Evolutionary conservation across 2,797 vertebrate genomes (phyloP), one percentile per base, ranked within the genome.

Genomic region (Naso thynnoides): DNA sequence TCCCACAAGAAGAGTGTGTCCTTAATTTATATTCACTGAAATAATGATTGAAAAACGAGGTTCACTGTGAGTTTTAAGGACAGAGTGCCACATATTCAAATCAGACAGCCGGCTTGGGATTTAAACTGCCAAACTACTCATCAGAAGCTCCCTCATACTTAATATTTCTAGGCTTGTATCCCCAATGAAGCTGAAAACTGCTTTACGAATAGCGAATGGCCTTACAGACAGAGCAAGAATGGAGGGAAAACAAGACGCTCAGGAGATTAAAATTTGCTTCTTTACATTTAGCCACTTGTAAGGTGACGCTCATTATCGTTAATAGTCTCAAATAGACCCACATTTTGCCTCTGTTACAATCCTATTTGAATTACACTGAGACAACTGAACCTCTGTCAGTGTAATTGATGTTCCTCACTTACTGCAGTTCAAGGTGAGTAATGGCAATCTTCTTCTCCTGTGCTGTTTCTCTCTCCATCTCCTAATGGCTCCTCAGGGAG

Each of bases 371-470:
- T 70, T 77, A 72, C 73, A 70, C 10, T 47, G 61, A 79, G 72
- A 85, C 49, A 19, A 50, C 76, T 44, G 65, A 67, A 77, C 85
- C 78, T 76, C 70, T 71, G 81, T 81, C 80, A 42, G 75, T 26
- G 67, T 79, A 86, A 91, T 78, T 84, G 85, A 91, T 89, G 88
- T 52, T 68, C 56, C 61, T 86, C 74, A 69, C 82, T 90, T 82
- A 82, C 73, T 84, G 86, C 70, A 62, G 76, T 63, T 86, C 76
- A 77, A 83, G 85, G 83, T 91, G 90, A 93, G 79, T 89, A 90
- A 89, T 83, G 78, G 55, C 61, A 62, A 29, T 74, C 73, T 69
- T 73, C 54, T 77, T 38, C 70, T 52, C 18, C n/a, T 15, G 31
- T 75, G 79, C 71, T 36, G 76, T 70, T 84, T 78, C 77, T 60